Percentiles rank a stretch among this genome's conserved stretches.
phyloP scores from a whole-genome alignment of 1,140 invertebrate species.

The Ruditapes philippinarum region DNA sequence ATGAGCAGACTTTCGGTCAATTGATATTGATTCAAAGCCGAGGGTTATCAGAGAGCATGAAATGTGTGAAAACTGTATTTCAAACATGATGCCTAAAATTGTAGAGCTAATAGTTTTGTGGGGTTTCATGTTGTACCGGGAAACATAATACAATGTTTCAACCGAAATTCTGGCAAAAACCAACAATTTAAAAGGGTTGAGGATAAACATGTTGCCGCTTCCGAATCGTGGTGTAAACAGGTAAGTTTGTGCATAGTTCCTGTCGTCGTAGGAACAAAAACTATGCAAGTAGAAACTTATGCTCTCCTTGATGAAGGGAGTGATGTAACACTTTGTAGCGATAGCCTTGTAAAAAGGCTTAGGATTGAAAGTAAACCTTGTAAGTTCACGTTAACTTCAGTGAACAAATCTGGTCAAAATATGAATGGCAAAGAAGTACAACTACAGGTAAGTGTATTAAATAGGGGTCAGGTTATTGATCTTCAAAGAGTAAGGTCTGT shows the following conservation, averaged over 20 bases:
- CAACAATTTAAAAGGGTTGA: not conserved
- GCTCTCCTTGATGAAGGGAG: slow-evolving; percentile 48
- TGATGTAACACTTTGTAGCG: slow-evolving; percentile 35
- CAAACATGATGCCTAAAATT: slow-evolving; percentile 27
- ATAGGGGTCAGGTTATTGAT: not conserved
- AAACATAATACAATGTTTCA: slow-evolving; percentile 51
- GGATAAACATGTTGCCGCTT: not conserved
- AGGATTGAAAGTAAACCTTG: slow-evolving; percentile 5
- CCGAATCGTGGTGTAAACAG: not conserved
- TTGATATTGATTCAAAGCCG: not conserved
- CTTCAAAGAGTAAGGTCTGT: slow-evolving; percentile 29
- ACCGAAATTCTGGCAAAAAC: not conserved
- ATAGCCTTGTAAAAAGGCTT: slow-evolving; percentile 14
- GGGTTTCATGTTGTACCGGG: slow-evolving; percentile 1
- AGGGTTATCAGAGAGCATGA: not conserved
- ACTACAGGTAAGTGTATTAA: slow-evolving; percentile 25
- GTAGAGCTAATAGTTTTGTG: slow-evolving; percentile 29
- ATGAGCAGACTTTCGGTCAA: not conserved
- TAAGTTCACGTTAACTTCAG: slow-evolving; percentile 37
- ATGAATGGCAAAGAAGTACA: not conserved
- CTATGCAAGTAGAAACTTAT: not conserved
- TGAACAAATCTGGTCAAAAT: slow-evolving; percentile 7
- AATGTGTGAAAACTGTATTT: slow-evolving; percentile 53
- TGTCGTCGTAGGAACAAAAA: not conserved
- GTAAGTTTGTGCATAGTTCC: slow-evolving; percentile 45